Evolutionary conservation across 2,888 invertebrate species (phyloP).

Genomic region (Diaprepes abbreviatus): DNA sequence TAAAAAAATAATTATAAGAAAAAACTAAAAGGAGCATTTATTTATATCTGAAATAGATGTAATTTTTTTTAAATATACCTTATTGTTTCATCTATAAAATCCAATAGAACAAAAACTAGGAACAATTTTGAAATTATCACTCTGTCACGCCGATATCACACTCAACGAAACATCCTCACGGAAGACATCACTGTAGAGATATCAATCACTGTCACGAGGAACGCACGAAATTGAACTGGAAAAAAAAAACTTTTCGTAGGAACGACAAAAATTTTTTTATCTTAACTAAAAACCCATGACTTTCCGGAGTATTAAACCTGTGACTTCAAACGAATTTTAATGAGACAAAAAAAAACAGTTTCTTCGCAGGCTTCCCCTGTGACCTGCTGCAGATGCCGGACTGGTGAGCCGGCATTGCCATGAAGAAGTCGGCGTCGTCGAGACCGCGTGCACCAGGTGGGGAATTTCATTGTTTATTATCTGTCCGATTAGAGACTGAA

Average conservation of each 20-base stretch:
- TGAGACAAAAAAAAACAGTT: background rate
- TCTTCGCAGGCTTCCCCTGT: constrained; percentile 27
- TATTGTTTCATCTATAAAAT: constrained; percentile 40
- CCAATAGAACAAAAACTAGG: constrained; percentile 15
- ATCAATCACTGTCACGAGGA: too few relatives aligned
- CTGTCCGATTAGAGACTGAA: constrained; percentile 4
- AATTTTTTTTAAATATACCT: too few relatives aligned
- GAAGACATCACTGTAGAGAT: constrained; percentile 5
- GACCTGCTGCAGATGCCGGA: constrained; percentile 31
- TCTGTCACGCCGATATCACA: constrained; percentile 18
- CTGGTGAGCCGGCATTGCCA: constrained; percentile 38
- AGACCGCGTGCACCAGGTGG: constrained; percentile 35
- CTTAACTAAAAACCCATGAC: background rate
- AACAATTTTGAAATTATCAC: background rate
- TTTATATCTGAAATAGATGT: too few relatives aligned
- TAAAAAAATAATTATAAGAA: too few relatives aligned
- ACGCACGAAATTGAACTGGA: too few relatives aligned
- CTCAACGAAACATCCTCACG: constrained; percentile 9
- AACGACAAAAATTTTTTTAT: too few relatives aligned
- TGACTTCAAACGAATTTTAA: background rate
- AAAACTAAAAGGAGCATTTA: too few relatives aligned
- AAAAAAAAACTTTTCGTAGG: too few relatives aligned
- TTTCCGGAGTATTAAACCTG: background rate
- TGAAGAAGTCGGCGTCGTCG: constrained; percentile 39
- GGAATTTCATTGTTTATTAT: constrained; percentile 42